Percentiles rank a stretch among this genome's conserved stretches.
Conservation (phyloP, 2,888 invertebrate genomes). For the Dysmachus trigonus region DNA sequence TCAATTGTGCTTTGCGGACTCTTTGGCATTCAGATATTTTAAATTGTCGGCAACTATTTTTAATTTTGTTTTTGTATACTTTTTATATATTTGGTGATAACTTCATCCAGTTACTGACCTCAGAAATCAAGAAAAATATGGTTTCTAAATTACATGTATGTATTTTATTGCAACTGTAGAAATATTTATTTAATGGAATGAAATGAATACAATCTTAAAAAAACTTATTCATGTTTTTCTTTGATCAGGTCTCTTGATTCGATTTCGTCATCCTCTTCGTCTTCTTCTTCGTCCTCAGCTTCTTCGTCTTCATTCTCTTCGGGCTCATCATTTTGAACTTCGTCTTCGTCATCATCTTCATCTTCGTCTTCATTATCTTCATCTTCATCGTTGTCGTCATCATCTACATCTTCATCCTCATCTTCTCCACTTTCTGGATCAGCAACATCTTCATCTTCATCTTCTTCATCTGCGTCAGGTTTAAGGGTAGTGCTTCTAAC, state of each 20-base stretch:
- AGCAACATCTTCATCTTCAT: background rate
- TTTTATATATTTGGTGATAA: background rate
- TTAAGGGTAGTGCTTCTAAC: background rate
- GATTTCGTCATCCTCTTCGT: background rate
- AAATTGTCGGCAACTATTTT: background rate
- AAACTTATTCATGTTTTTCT: background rate
- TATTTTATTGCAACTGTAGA: background rate
- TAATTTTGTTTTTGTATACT: background rate
- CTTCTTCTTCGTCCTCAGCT: background rate
- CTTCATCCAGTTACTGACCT: background rate
- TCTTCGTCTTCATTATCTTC: background rate
- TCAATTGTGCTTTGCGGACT: background rate
- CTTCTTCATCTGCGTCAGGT: background rate
- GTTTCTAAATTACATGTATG: background rate
- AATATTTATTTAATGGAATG: background rate
- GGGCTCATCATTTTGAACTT: background rate
- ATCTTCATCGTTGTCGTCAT: background rate
- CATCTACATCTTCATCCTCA: background rate
- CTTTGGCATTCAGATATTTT: background rate
- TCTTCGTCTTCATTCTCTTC: background rate
- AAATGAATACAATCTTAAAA: background rate
- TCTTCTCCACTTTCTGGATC: background rate
- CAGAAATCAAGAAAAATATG: background rate
- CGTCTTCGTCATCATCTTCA: background rate
- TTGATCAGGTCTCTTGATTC: background rate